Conservation (phyloP, 2,888 invertebrate species). For the Amphipyra tragopoginis region DNA sequence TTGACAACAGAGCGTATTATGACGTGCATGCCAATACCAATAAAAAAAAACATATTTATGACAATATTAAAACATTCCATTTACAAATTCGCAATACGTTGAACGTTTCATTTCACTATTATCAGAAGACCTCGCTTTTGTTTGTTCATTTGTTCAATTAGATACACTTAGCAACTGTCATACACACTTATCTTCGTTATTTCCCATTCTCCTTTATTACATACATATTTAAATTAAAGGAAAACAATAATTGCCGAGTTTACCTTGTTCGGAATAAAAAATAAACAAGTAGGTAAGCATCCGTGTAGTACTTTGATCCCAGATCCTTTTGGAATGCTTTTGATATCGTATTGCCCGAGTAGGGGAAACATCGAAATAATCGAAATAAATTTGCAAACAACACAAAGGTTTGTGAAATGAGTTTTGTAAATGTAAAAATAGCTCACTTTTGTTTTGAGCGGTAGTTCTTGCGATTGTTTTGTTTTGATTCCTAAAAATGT, state of each 20-base stretch:
- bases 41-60: neutral
- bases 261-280: neutral
- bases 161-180: constrained; percentile 1
- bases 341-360: neutral
- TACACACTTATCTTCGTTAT: neutral
- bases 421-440: neutral
- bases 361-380: neutral
- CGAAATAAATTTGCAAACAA: constrained; percentile 4
- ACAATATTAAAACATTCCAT: constrained; percentile 16
- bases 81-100: constrained; percentile 21
- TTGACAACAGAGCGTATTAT: neutral
- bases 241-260: neutral
- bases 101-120: constrained; percentile 9
- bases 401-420: constrained; percentile 2
- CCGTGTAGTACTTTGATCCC: neutral
- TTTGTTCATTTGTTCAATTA: constrained; percentile 3
- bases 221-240: neutral
- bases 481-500: neutral
- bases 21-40: constrained; percentile 3
- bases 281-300: neutral
- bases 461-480: neutral
- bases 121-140: too few relatives aligned
- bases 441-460: neutral
- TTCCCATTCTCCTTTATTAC: too few relatives aligned
- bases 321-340: constrained; percentile 3